Conservation (phyloP, 2,113 vertebrate species). For the Tretioscincus oriximinensis region DNA sequence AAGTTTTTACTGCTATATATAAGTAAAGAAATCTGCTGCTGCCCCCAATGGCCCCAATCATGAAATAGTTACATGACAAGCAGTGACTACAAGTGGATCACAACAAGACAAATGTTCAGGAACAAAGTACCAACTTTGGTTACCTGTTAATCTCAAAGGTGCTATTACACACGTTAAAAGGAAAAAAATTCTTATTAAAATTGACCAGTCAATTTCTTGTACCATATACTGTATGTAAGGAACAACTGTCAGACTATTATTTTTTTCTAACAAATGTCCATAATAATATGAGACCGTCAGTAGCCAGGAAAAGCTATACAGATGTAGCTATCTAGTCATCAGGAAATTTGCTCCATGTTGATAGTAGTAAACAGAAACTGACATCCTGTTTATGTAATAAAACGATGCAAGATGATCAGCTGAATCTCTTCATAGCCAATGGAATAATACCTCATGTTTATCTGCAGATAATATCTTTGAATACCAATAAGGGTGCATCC, state of each 20-base stretch:
- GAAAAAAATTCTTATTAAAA: neutral
- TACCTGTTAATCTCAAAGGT: too few species aligned
- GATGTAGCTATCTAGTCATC: too few species aligned
- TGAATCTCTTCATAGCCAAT: constrained; percentile 27
- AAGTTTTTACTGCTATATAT: neutral
- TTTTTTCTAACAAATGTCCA: neutral
- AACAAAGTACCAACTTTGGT: neutral
- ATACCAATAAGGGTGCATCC: neutral
- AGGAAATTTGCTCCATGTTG: too few species aligned
- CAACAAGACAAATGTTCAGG: neutral
- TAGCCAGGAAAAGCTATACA: too few species aligned
- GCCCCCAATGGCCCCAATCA: neutral
- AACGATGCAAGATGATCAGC: neutral
- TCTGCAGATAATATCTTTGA: neutral
- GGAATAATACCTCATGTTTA: neutral
- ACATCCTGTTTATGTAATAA: neutral
- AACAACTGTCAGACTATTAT: neutral
- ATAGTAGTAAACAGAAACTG: neutral
- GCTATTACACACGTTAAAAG: neutral
- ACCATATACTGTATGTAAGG: neutral
- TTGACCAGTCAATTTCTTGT: constrained; percentile 1
- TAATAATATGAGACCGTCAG: too few species aligned
- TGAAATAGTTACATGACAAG: neutral
- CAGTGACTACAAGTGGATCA: neutral
- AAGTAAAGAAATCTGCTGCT: neutral